Base-by-base conservation (phyloP, 2,797 vertebrate genomes). In the Eulemur mongoz region DNA sequence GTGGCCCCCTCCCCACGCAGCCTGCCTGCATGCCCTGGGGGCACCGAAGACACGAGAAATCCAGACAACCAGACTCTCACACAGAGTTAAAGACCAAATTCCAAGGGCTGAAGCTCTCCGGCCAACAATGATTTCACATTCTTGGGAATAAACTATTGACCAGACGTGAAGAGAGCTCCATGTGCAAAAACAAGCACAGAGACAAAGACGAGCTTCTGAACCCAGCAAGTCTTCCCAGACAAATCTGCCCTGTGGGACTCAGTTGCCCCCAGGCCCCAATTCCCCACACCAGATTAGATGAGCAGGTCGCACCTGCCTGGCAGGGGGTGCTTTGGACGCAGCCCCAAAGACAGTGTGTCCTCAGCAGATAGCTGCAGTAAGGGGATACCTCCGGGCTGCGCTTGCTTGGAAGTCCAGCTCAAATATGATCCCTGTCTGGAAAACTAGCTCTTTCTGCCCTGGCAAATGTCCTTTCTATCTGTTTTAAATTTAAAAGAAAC, bases 91-190 rank as follows among this genome's bases (percentile, higher is more conserved):
- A 98, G 95, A 89, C 0, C 73, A 97, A 84, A 96, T 69, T 94
- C 69, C 97, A 96, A 50, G 70, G 95, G 93, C 96, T 97, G 54
- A 54, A 54, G 63, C 93, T 96, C 89, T 81, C 95, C 82, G 54
- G 98, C 98, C 98, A 98, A 98, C 95, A 93, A 98, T 98, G 98
- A 98, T 98, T 98, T 99, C 98, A 98, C 88, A 43, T 98, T 98
- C 98, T 98, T 94, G 79, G 97, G 98, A 98, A 94, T 98, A 96
- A 98, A 98, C 97, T 98, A 96, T 98, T 98, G 98, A 97, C 98
- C 98, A 98, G 98, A 98, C 98, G 97, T 54, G 59, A 76, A 97
- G 97, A 98, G 98, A 97, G 97, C 97, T 96, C 93, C 97, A 96
- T 97, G 93, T 98, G 97, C 97, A 91, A 98, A 98, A 98, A 97